These are phyloP conservation scores for Phymatocera aterrima DNA, from an alignment of 2,888 invertebrate species.

Conservation along the genomic window DNA sequence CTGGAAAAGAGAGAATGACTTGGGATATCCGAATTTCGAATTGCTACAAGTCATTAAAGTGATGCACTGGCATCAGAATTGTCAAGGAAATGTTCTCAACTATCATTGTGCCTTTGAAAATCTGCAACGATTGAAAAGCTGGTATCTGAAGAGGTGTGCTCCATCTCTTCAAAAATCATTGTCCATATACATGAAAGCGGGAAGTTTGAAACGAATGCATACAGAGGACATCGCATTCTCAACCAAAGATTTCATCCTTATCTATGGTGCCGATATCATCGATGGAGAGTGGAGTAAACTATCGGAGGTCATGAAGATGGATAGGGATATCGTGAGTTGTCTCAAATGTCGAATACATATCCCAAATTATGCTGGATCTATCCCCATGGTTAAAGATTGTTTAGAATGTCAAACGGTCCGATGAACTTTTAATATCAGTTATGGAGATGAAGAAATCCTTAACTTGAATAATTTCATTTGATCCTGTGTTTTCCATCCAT, in stretches of 20 bases:
- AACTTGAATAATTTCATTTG: too few species aligned
- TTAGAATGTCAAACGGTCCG: too few species aligned
- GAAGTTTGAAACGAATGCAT: background rate
- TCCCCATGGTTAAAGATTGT: background rate
- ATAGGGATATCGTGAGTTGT: background rate
- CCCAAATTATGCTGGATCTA: background rate
- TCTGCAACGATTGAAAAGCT: background rate
- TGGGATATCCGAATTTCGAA: background rate
- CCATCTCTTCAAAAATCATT: background rate
- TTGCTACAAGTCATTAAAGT: background rate
- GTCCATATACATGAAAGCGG: background rate
- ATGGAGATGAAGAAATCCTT: too few species aligned
- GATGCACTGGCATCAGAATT: slow-evolving; percentile 2
- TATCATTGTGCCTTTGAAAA: background rate
- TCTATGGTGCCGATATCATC: background rate
- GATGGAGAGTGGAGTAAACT: background rate
- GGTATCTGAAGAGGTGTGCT: background rate
- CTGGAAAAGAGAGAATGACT: slow-evolving; percentile 1
- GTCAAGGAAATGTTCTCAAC: background rate
- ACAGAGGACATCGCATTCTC: background rate
- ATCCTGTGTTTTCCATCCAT: too few species aligned
- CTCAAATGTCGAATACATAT: too few species aligned
- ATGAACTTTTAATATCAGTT: too few species aligned
- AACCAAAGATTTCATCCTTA: background rate
- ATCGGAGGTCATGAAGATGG: background rate